phyloP scores from a whole-genome alignment of 2,797 vertebrate genomes.

The Phylloscopus collybita region DNA sequence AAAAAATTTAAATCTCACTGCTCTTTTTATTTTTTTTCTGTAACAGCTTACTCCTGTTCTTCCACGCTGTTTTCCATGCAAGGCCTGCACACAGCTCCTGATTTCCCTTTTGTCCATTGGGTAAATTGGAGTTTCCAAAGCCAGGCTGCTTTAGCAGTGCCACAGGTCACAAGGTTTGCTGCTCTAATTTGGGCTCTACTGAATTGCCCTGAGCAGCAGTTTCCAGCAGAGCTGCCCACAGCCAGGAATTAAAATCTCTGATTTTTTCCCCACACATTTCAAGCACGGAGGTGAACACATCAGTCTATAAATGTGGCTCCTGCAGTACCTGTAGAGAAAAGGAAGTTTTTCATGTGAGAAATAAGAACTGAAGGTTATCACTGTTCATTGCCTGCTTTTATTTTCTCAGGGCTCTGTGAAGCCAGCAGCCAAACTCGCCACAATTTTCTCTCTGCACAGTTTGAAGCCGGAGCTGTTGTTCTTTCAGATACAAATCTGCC shows the following conservation, averaged over 20 bases:
- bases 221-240: background rate
- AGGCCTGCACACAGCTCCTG: background rate
- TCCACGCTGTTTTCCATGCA: fast-evolving
- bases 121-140: background rate
- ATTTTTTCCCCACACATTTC: background rate
- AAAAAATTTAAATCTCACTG: background rate
- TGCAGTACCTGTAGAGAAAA: background rate
- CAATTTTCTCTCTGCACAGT: background rate
- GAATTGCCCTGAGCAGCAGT: background rate
- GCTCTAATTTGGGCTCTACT: background rate
- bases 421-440: background rate
- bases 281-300: fast-evolving
- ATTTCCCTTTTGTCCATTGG: background rate
- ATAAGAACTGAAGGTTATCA: background rate
- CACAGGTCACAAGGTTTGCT: background rate
- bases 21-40: background rate
- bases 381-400: background rate
- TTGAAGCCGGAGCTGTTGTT: background rate
- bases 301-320: background rate
- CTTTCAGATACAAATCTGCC: background rate
- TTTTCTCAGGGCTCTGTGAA: background rate
- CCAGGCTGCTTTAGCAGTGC: background rate
- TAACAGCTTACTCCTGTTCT: fast-evolving
- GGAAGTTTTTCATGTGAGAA: background rate
- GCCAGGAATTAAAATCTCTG: background rate